A percentile compares a stretch with the other conserved stretches of the same genome.
phyloP scores from a whole-genome alignment of 2,113 vertebrate genomes.

The Tenrec ecaudatus region DNA sequence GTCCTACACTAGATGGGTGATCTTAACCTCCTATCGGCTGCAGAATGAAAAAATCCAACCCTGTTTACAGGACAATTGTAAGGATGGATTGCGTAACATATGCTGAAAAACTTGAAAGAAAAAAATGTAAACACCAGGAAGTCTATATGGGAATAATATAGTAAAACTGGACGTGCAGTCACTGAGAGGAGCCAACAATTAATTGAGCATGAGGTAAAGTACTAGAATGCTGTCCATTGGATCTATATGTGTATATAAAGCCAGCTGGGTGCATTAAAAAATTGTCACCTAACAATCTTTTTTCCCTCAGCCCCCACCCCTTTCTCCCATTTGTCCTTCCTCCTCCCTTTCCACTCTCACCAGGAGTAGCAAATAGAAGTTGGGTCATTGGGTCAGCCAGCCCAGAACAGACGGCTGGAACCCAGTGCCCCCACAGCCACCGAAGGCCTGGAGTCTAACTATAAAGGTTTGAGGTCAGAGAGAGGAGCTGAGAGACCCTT shows the following conservation, averaged over 20 bases:
- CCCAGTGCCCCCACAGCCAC: neutral
- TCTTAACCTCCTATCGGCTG: neutral
- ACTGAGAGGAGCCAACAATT: constrained; percentile 24
- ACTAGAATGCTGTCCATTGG: neutral
- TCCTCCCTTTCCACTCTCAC: neutral
- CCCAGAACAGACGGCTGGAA: neutral
- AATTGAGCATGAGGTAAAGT: constrained; percentile 31
- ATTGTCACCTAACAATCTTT: neutral
- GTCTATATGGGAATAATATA: neutral
- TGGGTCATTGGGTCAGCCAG: neutral
- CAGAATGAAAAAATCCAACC: constrained; percentile 29
- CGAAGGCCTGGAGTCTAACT: neutral
- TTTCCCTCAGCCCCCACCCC: neutral
- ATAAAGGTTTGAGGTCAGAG: neutral
- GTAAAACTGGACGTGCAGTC: constrained; percentile 36
- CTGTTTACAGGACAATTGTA: neutral
- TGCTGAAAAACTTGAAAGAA: constrained; percentile 40
- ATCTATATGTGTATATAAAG: neutral
- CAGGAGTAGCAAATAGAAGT: neutral
- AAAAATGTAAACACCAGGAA: neutral
- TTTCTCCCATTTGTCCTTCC: neutral
- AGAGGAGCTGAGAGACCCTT: neutral
- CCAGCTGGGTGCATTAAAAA: constrained; percentile 21
- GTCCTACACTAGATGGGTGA: neutral
- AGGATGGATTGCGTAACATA: constrained; percentile 20